phyloP scores from a whole-genome alignment of 2,797 vertebrate genomes.

The Balearica regulorum region DNA sequence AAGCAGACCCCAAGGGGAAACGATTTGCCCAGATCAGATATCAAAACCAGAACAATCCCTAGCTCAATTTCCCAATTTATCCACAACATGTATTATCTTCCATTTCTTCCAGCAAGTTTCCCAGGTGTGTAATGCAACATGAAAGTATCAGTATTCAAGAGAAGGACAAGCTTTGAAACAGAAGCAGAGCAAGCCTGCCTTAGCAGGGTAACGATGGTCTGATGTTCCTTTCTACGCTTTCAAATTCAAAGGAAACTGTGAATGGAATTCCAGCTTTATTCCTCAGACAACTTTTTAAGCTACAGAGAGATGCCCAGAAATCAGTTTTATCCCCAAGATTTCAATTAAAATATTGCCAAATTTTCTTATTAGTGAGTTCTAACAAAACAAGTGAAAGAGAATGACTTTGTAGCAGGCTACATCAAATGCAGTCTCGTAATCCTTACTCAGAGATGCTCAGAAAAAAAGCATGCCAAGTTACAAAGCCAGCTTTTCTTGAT shows the following conservation, averaged over 20 bases:
- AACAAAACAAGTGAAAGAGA: neutral
- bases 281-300: neutral
- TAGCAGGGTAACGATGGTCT: neutral
- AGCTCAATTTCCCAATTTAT: conserved; percentile 1
- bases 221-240: neutral
- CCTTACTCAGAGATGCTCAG: neutral
- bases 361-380: neutral
- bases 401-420: neutral
- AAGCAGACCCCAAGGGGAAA: neutral
- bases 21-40: neutral
- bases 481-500: neutral
- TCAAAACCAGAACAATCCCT: neutral
- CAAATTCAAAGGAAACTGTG: neutral
- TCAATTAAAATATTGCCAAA: neutral
- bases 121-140: neutral
- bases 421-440: neutral
- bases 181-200: neutral
- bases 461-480: neutral
- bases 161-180: neutral
- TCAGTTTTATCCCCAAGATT: neutral
- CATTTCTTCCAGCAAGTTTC: neutral
- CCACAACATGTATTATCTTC: neutral
- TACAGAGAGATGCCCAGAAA: neutral
- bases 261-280: conserved; percentile 1
- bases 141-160: neutral